Base-by-base conservation (phyloP, 2,797 vertebrate genomes). In the Sardinella longiceps region DNA sequence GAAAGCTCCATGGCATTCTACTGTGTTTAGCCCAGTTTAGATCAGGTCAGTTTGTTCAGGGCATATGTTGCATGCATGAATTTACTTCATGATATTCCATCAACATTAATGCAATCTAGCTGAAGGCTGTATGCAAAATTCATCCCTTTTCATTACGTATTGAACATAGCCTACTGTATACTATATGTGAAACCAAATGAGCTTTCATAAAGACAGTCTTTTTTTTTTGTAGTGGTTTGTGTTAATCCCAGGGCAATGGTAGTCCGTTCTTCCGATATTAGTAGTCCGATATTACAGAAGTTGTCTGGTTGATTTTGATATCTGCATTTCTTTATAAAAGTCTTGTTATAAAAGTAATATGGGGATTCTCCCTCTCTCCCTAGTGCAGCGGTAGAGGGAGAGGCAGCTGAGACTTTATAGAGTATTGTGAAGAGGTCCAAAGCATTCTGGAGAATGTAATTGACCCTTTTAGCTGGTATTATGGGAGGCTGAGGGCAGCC, bases 401-500 rank as follows among this genome's bases (percentile, higher is more conserved):
- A 87, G 85, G 80, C 83, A 84, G 63, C 82, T 74, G 84, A 63
- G 81, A 84, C 82, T 84, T 86, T 48, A 89, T 88, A 80, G 86
- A 80, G 86, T 87, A 86, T 88, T 86, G 87, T 86, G 84, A 83
- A 84, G 86, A 84, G 20, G 81, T 87, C 85, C 45, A 82, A 90
- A 85, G 87, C 87, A 83, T 91, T 87, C 63, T 50, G 50, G 58
- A 86, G 86, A 90, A 88, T 85, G 81, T 80, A 87, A 91, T 88
- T 89, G 77, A 83, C 88, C 85, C 70, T 84, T 89, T 90, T 86
- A 88, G 83, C 81, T 37, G 33, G 10, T 82, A 86, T 82, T 87
- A 80, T 87, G 87, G 85, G 50, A 84, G 45, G 85, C 88, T 74
- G 84, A 81, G 33, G 83, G 85, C 28, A 80, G 53, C 80, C 39